Base-by-base conservation (phyloP, 2,797 vertebrate genomes). In the Bradypus variegatus region DNA sequence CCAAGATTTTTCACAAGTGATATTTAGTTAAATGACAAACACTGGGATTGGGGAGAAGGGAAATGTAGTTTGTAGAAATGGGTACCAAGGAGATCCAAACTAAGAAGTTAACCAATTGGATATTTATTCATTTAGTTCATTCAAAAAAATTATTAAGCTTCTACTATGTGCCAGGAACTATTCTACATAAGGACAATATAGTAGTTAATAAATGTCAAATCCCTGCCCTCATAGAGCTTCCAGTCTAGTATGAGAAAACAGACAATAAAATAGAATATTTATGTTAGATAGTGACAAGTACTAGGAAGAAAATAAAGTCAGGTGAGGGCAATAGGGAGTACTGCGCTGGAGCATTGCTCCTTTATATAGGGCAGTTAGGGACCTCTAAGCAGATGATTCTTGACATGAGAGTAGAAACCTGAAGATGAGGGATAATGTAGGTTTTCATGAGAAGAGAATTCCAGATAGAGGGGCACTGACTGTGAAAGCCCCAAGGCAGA, bases 11-110 rank as follows among this genome's bases (percentile, higher is more conserved):
- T 85, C 88, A 80, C 72, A 75, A 89, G 79, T 65, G 79, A 41
- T 60, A 75, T 91, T 86, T 93, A 31, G 55, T 77, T 93, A 75
- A 92, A 83, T 86, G 48, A 82, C 72, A 94, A 91, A 78, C 70
- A 65, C 2, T 70, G 36, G 72, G 38, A 19, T 88, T 70, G 50
- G 36, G 36, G 9, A 67, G 50, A 91, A 79, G 25, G 11, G 25
- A 82, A 88, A 36, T 88, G 41, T 87, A 38, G 48, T 50, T 89
- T 92, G 10, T 53, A 73, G 55, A 92, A 94, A 75, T 36, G 64
- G 33, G 36, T 38, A 76, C 33, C 21, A 88, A 91, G 48, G 70
- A 70, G n/a, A 83, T 86, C 31, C 89, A 89, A 65, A 91, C 13
- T 88, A 72, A 89, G 95, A 91, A 64, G 15, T 83, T 45, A 82